Evolutionary conservation across 2,797 vertebrate species (phyloP), one percentile per base, ranked within the genome.

Genomic region (Adelosebastes latens): DNA sequence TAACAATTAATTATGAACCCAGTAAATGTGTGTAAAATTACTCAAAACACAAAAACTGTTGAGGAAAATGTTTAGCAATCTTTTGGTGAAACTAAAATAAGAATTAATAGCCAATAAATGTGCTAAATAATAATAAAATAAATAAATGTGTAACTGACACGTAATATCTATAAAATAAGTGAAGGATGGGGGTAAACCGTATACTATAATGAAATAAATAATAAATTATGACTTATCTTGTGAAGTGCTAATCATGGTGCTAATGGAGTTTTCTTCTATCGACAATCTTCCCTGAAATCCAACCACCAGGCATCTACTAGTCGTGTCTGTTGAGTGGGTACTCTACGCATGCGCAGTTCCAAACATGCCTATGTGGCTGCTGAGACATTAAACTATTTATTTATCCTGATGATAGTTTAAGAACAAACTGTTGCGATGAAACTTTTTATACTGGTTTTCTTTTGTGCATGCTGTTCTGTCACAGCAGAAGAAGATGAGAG

Each of bases 401-500:
- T 22, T 8, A 2, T 1, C 20, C 29, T 3, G 11, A 5, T 39
- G 13, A 49, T 4, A 3, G 5, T 49, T 66, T 36, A 18, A 20
- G 0, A 16, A 27, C 24, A 53, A 59, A 77, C 29, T 18, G 10
- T 14, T 3, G 53, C 1, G 11, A 94, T 95, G 94, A 74, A 89
- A 5, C 2, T 90, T 46, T 77, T 64, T 2, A 1, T 60, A 1
- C 4, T 95, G 6, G 13, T 27, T 55, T 16, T 94, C 4, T 20
- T 95, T 24, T 86, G 65, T 25, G 2, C 88, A 11, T 75, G 62
- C 16, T 74, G 80, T 9, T 62, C 88, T 0, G 73, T 82, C 4
- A 0, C 56, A 2, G 91, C 93, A 25, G 32, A 87, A 1, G 88
- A 95, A 16, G 94, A 95, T 25, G 93, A 95, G 31, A 90, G 96